Evolutionary conservation across 1,140 invertebrate species (phyloP).

Genomic region (Drosophila trapezifrons): DNA sequence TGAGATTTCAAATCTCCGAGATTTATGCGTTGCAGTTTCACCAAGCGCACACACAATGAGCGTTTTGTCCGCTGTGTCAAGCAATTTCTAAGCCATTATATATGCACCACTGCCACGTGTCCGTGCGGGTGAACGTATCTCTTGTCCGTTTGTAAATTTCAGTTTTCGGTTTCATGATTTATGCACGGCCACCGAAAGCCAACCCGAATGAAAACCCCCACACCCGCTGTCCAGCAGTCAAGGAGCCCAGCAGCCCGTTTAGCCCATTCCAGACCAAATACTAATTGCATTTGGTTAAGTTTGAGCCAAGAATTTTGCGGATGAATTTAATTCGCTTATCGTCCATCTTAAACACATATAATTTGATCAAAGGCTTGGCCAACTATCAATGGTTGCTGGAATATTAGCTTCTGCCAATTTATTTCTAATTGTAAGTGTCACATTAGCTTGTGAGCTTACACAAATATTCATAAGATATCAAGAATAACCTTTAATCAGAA

Average conservation of each 20-base stretch:
- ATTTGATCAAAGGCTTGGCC: slow-evolving; percentile 17
- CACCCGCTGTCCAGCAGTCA: background rate
- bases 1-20: slow-evolving; percentile 78
- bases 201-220: slow-evolving; percentile 29
- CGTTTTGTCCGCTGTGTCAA: slow-evolving; percentile 65
- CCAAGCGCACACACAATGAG: slow-evolving; percentile 58
- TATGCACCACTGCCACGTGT: slow-evolving; percentile 51
- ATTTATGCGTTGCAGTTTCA: slow-evolving; percentile 69
- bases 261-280: slow-evolving; percentile 5
- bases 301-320: slow-evolving; percentile 37
- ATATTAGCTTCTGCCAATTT: background rate
- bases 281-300: slow-evolving; percentile 70
- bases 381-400: background rate
- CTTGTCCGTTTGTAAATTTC: slow-evolving; percentile 62
- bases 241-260: no score
- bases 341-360: background rate
- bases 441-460: background rate
- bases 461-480: no score
- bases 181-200: slow-evolving; percentile 61
- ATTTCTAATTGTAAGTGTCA: background rate
- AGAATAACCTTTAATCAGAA: no score
- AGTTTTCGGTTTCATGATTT: slow-evolving; percentile 74
- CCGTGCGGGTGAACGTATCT: slow-evolving; percentile 23
- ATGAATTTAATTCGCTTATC: slow-evolving; percentile 30
- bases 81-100: slow-evolving; percentile 72